Conservation (phyloP, 1,140 invertebrate genomes). For the Gryon sp. region DNA sequence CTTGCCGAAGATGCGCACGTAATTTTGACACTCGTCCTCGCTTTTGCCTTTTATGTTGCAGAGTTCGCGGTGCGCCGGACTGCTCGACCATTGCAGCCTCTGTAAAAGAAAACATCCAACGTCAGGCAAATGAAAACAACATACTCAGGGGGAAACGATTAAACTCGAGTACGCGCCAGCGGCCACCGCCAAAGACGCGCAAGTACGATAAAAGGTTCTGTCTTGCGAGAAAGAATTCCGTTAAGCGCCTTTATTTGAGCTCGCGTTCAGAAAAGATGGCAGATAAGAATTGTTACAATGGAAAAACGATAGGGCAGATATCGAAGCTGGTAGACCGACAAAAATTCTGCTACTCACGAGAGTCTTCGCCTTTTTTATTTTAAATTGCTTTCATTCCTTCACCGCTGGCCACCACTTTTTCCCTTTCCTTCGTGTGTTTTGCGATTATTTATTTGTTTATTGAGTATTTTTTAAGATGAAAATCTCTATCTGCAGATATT, state of each 20-base stretch:
- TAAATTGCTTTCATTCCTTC: conserved; percentile 43
- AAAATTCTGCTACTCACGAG: conserved; percentile 37
- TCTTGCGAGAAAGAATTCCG: conserved; percentile 59
- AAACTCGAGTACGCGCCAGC: conserved; percentile 39
- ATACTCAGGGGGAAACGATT: conserved; percentile 54
- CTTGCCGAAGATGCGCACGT: conserved; percentile 92
- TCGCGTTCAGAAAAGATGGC: conserved; percentile 37
- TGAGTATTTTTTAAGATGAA: too few species aligned
- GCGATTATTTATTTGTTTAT: conserved; percentile 24
- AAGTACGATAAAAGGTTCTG: conserved; percentile 60
- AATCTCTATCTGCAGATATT: background rate
- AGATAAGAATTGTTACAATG: conserved; percentile 61
- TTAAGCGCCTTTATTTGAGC: conserved; percentile 56
- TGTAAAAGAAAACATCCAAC: conserved; percentile 75
- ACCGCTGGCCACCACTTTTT: too few species aligned
- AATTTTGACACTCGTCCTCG: conserved; percentile 96
- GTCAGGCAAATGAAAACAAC: conserved; percentile 51
- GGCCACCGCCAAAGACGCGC: conserved; percentile 43
- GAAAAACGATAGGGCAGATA: conserved; percentile 55
- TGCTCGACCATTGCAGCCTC: conserved; percentile 92
- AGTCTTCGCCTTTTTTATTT: conserved; percentile 4
- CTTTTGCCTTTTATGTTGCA: conserved; percentile 93
- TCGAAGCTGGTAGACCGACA: conserved; percentile 25
- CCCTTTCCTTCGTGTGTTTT: conserved; percentile 13
- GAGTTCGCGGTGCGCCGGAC: conserved; percentile 88